Evolutionary conservation across 2,797 vertebrate species (phyloP), one percentile per base, ranked within the genome.

Genomic region (Enteromius fasciolatus): DNA sequence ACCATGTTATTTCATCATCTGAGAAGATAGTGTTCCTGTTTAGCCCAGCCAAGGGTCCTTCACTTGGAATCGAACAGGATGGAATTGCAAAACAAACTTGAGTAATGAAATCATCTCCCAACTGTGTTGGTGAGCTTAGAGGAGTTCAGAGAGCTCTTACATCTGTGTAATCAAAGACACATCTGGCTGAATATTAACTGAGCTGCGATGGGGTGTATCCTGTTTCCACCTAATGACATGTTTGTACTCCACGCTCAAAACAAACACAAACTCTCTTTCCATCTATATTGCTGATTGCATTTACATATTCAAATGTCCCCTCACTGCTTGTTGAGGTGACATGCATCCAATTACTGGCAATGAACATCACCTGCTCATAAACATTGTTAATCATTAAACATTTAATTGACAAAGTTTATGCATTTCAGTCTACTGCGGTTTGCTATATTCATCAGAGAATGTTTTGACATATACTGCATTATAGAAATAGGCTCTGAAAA

Each of bases 21-120:
- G 64, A 69, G 44, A 68, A 74, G 70, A 61, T 76, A 25, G 59
- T 41, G 20, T 68, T 80, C 18, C 46, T 63, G 41, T 80, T 69
- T 36, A 69, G 73, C n/a, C 25, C 28, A 84, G 31, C 83, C 64
- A 63, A 59, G 31, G 1, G 54, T 76, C 57, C 46, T 77, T 81
- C 44, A 63, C 46, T 41, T 77, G 79, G 66, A 84, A 46, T 79
- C n/a, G n/a, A 80, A 76, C 5, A 15, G 63, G 9, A 75, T 74
- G 64, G 66, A 83, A 83, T 78, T 64, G 68, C 68, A 70, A 85
- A 81, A 85, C 41, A 81, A 41, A 64, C 72, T 81, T 61, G 41
- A 69, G 63, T 75, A 50, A 48, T 68, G 57, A 69, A 67, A 80
- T 44, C 25, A 23, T 67, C 64, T 76, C 25, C 48, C 39, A 75